Evolutionary conservation across 2,888 invertebrate genomes (phyloP).

Genomic region (Teleogryllus oceanicus): DNA sequence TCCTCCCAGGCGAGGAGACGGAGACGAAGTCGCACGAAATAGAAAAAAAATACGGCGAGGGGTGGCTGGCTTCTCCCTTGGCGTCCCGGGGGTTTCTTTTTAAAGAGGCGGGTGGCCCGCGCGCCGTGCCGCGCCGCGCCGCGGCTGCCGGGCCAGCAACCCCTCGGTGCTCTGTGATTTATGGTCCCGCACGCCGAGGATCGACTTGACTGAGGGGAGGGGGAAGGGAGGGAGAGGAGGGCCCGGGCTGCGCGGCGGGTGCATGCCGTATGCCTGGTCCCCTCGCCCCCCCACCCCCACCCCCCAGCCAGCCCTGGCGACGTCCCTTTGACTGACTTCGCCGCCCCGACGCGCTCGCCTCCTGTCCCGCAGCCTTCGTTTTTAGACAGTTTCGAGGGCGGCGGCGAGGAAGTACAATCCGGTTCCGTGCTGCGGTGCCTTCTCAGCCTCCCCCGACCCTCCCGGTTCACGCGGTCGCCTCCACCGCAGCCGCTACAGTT

Average conservation of each 20-base stretch:
- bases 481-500: not conserved
- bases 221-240: not conserved
- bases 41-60: no score
- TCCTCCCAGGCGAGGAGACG: no score
- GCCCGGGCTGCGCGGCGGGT: not conserved
- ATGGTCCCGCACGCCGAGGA: constrained; percentile 2
- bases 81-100: not conserved
- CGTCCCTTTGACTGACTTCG: not conserved
- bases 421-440: not conserved
- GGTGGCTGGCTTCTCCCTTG: not conserved
- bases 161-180: constrained; percentile 10
- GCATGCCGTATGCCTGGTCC: not conserved
- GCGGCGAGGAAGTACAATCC: not conserved
- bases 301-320: not conserved
- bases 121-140: not conserved
- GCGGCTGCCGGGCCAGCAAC: not conserved
- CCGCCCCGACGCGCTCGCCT: not conserved
- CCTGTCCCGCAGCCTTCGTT: not conserved
- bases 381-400: not conserved
- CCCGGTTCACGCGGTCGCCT: not conserved
- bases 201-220: not conserved
- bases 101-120: not conserved
- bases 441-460: no score
- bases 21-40: no score
- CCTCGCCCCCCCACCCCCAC: not conserved